Evolutionary conservation across 37 sponge, comb jelly and placozoan genomes (phyloP), one percentile per base, ranked within the genome.

Genomic region (Diacarnus erythraeanus): DNA sequence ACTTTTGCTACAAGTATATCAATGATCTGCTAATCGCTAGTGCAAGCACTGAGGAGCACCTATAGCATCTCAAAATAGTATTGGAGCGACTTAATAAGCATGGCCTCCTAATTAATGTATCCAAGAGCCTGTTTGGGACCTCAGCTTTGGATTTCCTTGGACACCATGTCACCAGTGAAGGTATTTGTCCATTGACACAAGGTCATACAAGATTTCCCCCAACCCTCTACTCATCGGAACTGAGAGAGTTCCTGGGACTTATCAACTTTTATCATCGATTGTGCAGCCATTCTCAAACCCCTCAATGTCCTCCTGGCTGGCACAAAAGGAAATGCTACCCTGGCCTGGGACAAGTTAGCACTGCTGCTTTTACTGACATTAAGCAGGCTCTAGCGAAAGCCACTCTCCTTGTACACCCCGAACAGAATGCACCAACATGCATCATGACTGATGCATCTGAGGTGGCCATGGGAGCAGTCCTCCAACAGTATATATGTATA

Each of bases 381-480:
- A 88, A 83, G 66, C 42, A 78, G 30, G 83, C 83, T 31, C 59
- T 83, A 0, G 81, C 82, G 29, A 54, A 77, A 0, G 88, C 88
- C 25, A 47, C 89, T 41, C 76, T 89, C 29, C 47, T 83, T 0
- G 31, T 42, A 75, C 64, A 89, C 40, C 89, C 84, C 34, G 66
- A 74, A 26, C 33, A 84, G 5, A 75, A 89, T 31, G 80, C 84
- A 61, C 84, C 80, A 0, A 78, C 79, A 3, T 23, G 68, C 69
- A 41, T 88, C 43, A 83, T 79, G 76, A 82, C 83, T 15, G 90
- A 88, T 74, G 83, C 89, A 41, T 88, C 89, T 18, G 82, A 80
- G 63, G 77, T 30, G 1, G 86, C 77, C 33, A 77, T 84, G 8
- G 84, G 84, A 26, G 79, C 79, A 21, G 84, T 83, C 22, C 71